These are phyloP conservation scores for Macrotus californicus DNA, from an alignment of 2,113 vertebrate species.

Conservation along the genomic window DNA sequence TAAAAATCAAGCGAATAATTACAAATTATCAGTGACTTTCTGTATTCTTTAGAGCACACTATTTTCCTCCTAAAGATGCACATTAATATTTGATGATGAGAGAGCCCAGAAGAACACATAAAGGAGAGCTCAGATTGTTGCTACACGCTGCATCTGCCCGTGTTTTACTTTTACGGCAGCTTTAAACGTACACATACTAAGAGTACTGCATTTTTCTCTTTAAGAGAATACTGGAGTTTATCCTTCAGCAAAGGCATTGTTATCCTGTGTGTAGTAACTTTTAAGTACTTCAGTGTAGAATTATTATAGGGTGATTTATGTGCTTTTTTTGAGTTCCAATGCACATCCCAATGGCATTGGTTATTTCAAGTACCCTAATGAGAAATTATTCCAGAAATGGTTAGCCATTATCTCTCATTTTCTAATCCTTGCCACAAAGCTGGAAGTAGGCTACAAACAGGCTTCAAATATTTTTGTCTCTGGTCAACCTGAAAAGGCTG, in stretches of 20 bases:
- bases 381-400: background rate
- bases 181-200: background rate
- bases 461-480: background rate
- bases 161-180: background rate
- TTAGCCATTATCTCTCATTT: background rate
- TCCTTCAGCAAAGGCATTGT: background rate
- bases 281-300: background rate
- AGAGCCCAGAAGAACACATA: constrained; percentile 13
- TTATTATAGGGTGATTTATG: background rate
- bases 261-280: background rate
- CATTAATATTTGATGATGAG: constrained; percentile 50
- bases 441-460: background rate
- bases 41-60: constrained; percentile 43
- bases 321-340: background rate
- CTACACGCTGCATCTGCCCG: background rate
- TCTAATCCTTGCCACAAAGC: background rate
- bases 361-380: background rate
- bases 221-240: background rate
- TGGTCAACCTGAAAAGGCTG: background rate
- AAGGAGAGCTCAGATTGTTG: background rate
- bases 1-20: constrained; percentile 61
- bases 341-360: background rate
- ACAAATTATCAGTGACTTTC: constrained; percentile 25
- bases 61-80: background rate
- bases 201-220: background rate